Evolutionary conservation across 2,113 vertebrate species (phyloP).

Genomic region (Tamias sibiricus): DNA sequence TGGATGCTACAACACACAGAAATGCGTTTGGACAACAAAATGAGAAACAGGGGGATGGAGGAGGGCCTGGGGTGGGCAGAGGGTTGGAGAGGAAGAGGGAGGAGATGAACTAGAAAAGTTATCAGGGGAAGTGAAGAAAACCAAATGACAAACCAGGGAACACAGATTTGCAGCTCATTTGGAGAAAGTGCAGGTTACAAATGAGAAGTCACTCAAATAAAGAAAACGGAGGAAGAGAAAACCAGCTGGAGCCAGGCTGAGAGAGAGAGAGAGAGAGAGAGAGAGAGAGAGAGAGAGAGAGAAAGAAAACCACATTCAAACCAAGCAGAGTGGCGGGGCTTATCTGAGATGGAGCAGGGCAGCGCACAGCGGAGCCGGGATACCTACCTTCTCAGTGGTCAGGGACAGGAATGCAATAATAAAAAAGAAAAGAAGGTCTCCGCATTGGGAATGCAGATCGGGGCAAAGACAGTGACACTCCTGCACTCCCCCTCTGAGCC

Average conservation of each 20-base stretch:
- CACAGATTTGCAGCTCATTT: conserved; percentile 91
- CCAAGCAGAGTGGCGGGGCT: conserved; percentile 99
- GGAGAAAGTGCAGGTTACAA: conserved; percentile 89
- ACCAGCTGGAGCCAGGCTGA: conserved; percentile 83
- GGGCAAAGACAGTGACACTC: conserved; percentile 96
- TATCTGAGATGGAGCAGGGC: conserved; percentile 98
- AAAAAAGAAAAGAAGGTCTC: conserved; percentile 98
- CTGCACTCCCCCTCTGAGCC: conserved; percentile 31
- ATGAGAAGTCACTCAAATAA: conserved; percentile 77
- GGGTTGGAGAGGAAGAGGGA: not conserved
- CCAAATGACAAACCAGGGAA: conserved; percentile 83
- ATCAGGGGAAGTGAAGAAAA: conserved; percentile 10
- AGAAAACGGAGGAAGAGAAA: conserved; percentile 76
- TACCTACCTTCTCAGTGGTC: conserved; percentile 99
- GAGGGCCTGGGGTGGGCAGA: not conserved
- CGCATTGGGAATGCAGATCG: conserved; percentile 94
- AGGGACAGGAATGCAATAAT: conserved; percentile 98
- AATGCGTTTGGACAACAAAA: conserved; percentile 93
- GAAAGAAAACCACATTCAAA: conserved; percentile 93
- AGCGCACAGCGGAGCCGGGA: conserved; percentile 88
- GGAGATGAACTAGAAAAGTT: not conserved
- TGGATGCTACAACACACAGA: conserved; percentile 91
- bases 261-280: conserved; percentile 74
- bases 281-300: conserved; percentile 79
- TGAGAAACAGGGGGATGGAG: conserved; percentile 71